Percentiles rank a stretch among this genome's conserved stretches.
These are phyloP conservation scores for Mya arenaria DNA, from an alignment of 1,140 invertebrate genomes.

Conservation along the genomic window DNA sequence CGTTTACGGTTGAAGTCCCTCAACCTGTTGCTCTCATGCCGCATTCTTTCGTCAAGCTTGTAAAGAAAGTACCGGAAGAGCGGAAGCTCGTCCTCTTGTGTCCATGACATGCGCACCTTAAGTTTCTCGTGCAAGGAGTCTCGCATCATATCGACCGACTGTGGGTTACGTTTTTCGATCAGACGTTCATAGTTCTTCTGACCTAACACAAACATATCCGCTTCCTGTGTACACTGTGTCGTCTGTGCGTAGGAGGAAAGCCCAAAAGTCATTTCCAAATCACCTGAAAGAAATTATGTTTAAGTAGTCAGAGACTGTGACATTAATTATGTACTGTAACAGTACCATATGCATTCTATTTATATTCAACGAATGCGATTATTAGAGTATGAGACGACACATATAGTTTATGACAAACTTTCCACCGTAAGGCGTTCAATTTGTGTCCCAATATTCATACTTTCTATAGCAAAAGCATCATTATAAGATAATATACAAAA, in stretches of 20 bases:
- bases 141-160: constrained; percentile 71
- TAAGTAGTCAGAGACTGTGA: too few relatives aligned
- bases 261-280: constrained; percentile 74
- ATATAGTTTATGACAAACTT: too few relatives aligned
- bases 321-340: too few relatives aligned
- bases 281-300: too few relatives aligned
- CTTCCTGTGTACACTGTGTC: constrained; percentile 71
- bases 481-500: too few relatives aligned
- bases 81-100: constrained; percentile 60
- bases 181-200: constrained; percentile 78
- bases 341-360: too few relatives aligned
- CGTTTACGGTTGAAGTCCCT: constrained; percentile 26
- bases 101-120: constrained; percentile 61
- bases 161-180: constrained; percentile 73
- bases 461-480: too few relatives aligned
- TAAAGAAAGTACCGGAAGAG: constrained; percentile 67
- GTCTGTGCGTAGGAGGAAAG: constrained; percentile 73
- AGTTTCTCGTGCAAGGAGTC: constrained; percentile 70
- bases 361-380: too few relatives aligned
- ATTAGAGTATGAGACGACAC: too few relatives aligned
- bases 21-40: constrained; percentile 31
- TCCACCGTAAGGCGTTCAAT: too few relatives aligned
- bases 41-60: constrained; percentile 66
- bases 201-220: constrained; percentile 74
- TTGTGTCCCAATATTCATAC: too few relatives aligned